Evolutionary conservation across 2,113 vertebrate species (phyloP), one percentile per base, ranked within the genome.

Genomic region (Columbina picui): DNA sequence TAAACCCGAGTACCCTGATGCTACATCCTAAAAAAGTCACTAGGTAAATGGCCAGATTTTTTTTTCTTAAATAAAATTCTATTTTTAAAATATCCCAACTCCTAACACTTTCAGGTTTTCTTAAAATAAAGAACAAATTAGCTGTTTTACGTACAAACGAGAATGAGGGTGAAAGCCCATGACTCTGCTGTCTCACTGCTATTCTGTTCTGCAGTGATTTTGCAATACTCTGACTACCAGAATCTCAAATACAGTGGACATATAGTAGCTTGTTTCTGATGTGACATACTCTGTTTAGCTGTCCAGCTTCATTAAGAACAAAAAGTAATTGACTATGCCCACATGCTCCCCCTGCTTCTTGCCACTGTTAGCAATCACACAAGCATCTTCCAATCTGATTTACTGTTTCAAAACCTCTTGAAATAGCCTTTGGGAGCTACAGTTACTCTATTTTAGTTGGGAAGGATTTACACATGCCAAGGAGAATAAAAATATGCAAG

Each of bases 351-450:
- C 12, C 41, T 70, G 69, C 32, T 59, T 56, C 47, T 64, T 64
- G 23, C 49, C 8, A 2, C n/a, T 41, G 13, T 17, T 22, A 29
- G 19, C 59, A 27, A 41, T 77, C 50, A 36, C 4, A 20, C 0
- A 7, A 67, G 41, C 14, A 47, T 67, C 38, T 94, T 50, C 47
- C 45, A 50, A 6, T 22, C 63, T 69, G 36, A 90, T 41, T 65
- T 41, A 30, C 19, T 80, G 32, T 39, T 92, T 61, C 76, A 92
- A 83, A 89, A 93, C 64, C 63, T 61, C 67, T 52, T 81, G 63
- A 52, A 55, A 59, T 30, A 76, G 92, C 43, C 56, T 52, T 65
- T 29, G 27, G 67, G 78, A 82, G 43, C 6, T 76, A 26, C 32
- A 53, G 14, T 75, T 68, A 49, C n/a, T 84, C 34, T 68, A n/a